Evolutionary conservation across 2,113 vertebrate species (phyloP).

Genomic region (Parus major): DNA sequence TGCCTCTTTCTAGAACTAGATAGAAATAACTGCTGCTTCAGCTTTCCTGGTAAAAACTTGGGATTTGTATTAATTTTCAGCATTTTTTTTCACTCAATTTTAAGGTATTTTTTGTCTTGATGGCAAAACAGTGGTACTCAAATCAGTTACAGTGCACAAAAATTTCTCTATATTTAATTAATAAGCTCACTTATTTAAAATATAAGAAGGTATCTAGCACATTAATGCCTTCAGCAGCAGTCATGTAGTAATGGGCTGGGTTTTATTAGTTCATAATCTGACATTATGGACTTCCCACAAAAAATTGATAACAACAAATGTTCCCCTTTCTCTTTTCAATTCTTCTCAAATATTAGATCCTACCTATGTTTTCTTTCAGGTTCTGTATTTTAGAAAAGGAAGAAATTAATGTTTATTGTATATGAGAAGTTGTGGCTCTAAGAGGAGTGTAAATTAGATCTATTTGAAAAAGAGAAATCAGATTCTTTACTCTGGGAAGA

Average conservation of each 20-base stretch:
- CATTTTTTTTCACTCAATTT: neutral
- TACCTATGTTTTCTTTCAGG: neutral
- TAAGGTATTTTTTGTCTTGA: neutral
- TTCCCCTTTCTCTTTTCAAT: neutral
- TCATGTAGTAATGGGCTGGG: neutral
- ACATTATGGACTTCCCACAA: neutral
- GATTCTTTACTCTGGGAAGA: neutral
- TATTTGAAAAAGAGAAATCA: neutral
- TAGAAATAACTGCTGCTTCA: neutral
- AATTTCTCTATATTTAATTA: neutral
- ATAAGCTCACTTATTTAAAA: neutral
- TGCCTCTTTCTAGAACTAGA: neutral
- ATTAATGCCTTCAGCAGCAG: neutral
- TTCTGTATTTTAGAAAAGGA: neutral
- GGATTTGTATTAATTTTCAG: neutral
- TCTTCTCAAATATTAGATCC: neutral
- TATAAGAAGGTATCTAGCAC: neutral
- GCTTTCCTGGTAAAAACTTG: neutral
- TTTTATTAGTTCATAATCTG: slow-evolving; percentile 8
- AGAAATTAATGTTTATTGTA: neutral
- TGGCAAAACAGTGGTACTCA: neutral
- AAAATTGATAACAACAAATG: neutral
- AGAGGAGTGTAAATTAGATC: neutral
- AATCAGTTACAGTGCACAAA: neutral
- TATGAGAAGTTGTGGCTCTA: neutral